Evolutionary conservation across 2,888 invertebrate species (phyloP), one percentile per base, ranked within the genome.

Genomic region (Tuta absoluta): DNA sequence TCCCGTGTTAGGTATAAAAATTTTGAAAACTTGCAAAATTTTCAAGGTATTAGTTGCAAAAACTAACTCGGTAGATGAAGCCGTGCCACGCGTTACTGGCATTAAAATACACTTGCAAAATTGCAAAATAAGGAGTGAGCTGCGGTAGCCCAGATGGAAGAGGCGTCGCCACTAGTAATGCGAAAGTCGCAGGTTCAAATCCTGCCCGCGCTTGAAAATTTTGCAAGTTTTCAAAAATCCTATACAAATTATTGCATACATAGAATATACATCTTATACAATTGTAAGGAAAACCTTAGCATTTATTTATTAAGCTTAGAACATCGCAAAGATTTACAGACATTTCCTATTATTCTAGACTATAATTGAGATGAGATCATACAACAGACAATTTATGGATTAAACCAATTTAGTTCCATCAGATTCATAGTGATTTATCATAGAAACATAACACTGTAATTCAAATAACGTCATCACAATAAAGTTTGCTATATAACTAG

Each of bases 351-450:
- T 24, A 23, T 53, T 23, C 51, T 53, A 24, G 14, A 23, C 23
- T 12, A 24, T 53, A 53, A 59, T 59, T 37, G 37, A 10, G 8
- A 59, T 59, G 58, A 59, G 58, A 21, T 59, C 58, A 59, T 59
- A 21, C 38, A 11, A n/a, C n/a, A 59, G 28, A 12, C 58, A 21
- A 59, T 59, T 59, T 59, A 21, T 59, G 17, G 14, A n/a, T 45
- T 45, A 1, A 45, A 53, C 14, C 51, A 53, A 53, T 53, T 24
- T 23, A 23, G 51, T 23, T 4, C 21, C 23, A 23, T 53, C 23
- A 23, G 0, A 24, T 12, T 53, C 14, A 51, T 21, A 14, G 14
- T 53, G 23, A 53, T 23, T 53, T 23, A 53, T 53, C 23, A 53
- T 23, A 53, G 51, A 14, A 53, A 23, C 23, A 2, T 23, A 10